Base-by-base conservation (phyloP, 2,797 vertebrate genomes). In the Xerus rutilus region DNA sequence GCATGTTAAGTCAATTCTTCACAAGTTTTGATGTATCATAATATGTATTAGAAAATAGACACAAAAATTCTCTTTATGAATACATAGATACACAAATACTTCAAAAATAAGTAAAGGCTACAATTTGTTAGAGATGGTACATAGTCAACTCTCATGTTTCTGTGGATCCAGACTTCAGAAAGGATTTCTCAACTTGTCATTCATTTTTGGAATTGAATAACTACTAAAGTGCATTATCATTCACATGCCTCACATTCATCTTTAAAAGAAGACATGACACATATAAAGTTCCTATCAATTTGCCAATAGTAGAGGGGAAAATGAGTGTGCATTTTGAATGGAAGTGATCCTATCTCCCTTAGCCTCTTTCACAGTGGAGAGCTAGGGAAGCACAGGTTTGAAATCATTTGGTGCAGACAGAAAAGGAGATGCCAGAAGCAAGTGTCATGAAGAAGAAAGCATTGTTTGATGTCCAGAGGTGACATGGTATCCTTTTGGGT, bases 201-300 rank as follows among this genome's bases (percentile, higher is more conserved):
- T 95, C 47, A 92, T 86, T 95, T 95, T 92, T 79, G 54, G 94
- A 92, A 93, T 43, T 72, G 67, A 92, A 95, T 89, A 93, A 89
- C 84, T 93, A 59, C 7, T 64, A 12, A 94, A 73, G 7, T 47
- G 9, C 30, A 84, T 72, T 88, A 57, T 90, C 45, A 74, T 49
- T 5, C 45, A 67, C 25, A 47, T n/a, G 57, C 5, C 45, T 18
- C 77, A 72, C 4, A 59, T 54, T 84, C 43, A 72, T 43, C 35
- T 94, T 94, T 90, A 64, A 77, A 94, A 92, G 70, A 83, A 83
- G 25, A 25, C 17, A 85, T 59, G 90, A 90, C n/a, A 74, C 30
- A 86, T 91, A 17, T 89, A 73, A 91, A 92, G 91, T 94, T 95
- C n/a, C 57, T 77, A 89, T 89, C 91, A 47, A 88, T 91, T 86